These are phyloP conservation scores for Drosophila parvula DNA, from an alignment of 1,140 invertebrate genomes.

Conservation along the genomic window DNA sequence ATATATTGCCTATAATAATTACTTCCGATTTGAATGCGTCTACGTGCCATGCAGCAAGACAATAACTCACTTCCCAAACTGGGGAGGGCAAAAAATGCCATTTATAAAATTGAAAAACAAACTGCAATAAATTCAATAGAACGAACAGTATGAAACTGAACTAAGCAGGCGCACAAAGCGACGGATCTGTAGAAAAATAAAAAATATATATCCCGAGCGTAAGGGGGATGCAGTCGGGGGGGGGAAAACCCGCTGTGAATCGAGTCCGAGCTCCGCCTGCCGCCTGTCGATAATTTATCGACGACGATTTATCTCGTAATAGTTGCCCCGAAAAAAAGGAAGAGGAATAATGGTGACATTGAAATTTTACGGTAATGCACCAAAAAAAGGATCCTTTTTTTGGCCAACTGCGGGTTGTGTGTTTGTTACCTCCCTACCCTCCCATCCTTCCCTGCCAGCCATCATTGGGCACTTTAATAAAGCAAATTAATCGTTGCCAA, in stretches of 20 bases:
- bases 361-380: constrained; percentile 73
- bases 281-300: constrained; percentile 77
- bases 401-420: constrained; percentile 19
- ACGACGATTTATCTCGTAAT: constrained; percentile 77
- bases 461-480: constrained; percentile 58
- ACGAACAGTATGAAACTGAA: constrained; percentile 46
- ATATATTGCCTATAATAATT: constrained; percentile 32
- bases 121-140: constrained; percentile 74
- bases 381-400: constrained; percentile 55
- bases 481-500: constrained; percentile 71
- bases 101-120: constrained; percentile 81
- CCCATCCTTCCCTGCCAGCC: constrained; percentile 14
- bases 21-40: constrained; percentile 55
- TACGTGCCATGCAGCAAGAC: constrained; percentile 37
- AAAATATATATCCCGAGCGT: constrained; percentile 8
- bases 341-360: constrained; percentile 66
- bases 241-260: constrained; percentile 50
- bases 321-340: constrained; percentile 50
- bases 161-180: constrained; percentile 43
- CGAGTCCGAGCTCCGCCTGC: constrained; percentile 49
- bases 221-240: constrained; percentile 50
- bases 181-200: constrained; percentile 34
- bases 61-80: constrained; percentile 58
- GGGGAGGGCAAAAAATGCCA: constrained; percentile 48
- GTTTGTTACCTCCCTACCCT: neutral